Evolutionary conservation across 1,140 invertebrate genomes (phyloP), one percentile per base, ranked within the genome.

Genomic region (Zaprionus capensis): DNA sequence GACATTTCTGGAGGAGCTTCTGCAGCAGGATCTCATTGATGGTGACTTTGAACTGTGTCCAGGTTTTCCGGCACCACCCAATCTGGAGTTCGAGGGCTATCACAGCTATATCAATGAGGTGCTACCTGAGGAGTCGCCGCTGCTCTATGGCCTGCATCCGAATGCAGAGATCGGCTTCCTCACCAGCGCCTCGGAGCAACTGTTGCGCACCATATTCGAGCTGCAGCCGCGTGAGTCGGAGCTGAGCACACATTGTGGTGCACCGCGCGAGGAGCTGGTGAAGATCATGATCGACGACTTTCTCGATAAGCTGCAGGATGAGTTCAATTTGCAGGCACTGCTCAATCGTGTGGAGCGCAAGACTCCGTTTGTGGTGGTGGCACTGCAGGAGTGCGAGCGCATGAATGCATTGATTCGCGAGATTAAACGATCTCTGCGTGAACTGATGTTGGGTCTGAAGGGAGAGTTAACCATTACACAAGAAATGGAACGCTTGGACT

Each of bases 151-250:
- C 15, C 94, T 99, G 5, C 98, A 99, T 94, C 96, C 98, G 0
- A 99, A 99, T 93, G 98, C 98, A 2, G 98, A 99, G 94, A 99
- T 99, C 70, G 98, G 98, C 9, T 98, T 98, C 83, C 94, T 99
- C 46, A 98, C 98, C 0, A 95, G 95, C 1, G 96, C 96, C 4
- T 97, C 98, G 0, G 97, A 99, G 86, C 95, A 96, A 76, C 93
- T 99, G 26, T 97, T 99, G 88, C 96, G 95, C 93, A 98, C 97
- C 2, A 95, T 99, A 12, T 96, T 99, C 82, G 98, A 98, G 92
- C 95, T 99, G 94, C 98, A 99, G 93, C 98, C 98, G 0, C 94
- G 97, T 77, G 97, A 98, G 82, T 93, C 95, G 2, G 96, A 96
- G n/a, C 94, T 95, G n/a, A 93, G 95, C 5, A 96, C 96, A 5